Base-by-base conservation (phyloP, 2,113 vertebrate species). In the Dromiciops gliroides region DNA sequence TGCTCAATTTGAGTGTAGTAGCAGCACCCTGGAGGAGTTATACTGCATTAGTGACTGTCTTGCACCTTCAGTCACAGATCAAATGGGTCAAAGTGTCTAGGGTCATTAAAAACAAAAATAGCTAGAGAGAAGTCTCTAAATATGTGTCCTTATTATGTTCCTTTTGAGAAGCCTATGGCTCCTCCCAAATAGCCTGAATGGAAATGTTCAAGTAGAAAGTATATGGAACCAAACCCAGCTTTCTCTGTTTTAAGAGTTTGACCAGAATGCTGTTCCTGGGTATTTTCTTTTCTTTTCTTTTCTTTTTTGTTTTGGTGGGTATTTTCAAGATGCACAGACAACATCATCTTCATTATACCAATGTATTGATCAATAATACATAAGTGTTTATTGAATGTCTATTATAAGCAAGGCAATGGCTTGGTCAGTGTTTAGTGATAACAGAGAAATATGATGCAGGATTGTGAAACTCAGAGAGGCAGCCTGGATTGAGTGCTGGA, bases 21-120 rank as follows among this genome's bases (percentile, higher is more conserved):
- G 92, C 0, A 48, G 7, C 50, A 51, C 48, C n/a, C 83, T 60
- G 47, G 94, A 51, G 10, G 75, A 51, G 37, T 96, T 91, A 90
- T 90, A 7, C 88, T 91, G 19, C 47, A 51, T 90, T 93, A 53
- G 93, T 93, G 94, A 88, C 51, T 90, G 50, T 89, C 8, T 28
- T 51, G 9, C 14, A n/a, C 25, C 37, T 91, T 89, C 53, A 26
- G 92, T 49, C 92, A 16, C 47, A 95, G 24, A 25, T n/a, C n/a
- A n/a, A n/a, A n/a, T 47, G 91, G 94, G 14, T 48, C 67, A 6
- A n/a, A 90, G 48, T 53, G 83, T 48, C 51, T 47, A 50, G 25
- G 89, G 49, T 0, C 10, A 23, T 83, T 24, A 50, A 60, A 89
- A 91, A 48, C 90, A 94, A 10, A 51, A 83, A 50, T 0, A 51